These are phyloP conservation scores for Cherax quadricarinatus DNA, from an alignment of 1,140 invertebrate genomes.

Conservation along the genomic window DNA sequence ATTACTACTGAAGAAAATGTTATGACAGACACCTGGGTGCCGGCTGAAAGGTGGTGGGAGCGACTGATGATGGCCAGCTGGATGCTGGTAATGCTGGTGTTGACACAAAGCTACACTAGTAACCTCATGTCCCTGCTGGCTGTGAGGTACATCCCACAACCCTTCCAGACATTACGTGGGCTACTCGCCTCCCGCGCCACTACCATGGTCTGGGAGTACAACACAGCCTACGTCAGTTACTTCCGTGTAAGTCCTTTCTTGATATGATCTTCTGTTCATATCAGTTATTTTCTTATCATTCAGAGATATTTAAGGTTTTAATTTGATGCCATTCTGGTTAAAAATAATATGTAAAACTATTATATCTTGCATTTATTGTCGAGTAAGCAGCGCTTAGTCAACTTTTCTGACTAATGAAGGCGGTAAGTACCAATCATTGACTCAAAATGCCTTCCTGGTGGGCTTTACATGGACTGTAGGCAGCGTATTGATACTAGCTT, in stretches of 20 bases:
- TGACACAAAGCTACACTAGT: conserved; percentile 28
- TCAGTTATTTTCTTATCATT: no score
- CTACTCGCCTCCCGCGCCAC: conserved; percentile 24
- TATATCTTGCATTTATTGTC: no score
- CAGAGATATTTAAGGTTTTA: no score
- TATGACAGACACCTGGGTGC: background rate
- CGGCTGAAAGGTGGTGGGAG: conserved; percentile 32
- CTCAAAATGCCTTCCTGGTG: no score
- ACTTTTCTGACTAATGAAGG: no score
- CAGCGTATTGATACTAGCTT: no score
- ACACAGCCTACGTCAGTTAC: conserved; percentile 30
- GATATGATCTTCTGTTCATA: background rate
- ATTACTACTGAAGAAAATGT: no score
- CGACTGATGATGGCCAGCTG: conserved; percentile 29
- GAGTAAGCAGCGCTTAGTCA: no score
- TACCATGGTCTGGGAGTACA: conserved; percentile 49
- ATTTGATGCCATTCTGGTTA: no score
- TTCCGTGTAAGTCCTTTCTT: conserved; percentile 20
- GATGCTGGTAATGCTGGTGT: conserved; percentile 46
- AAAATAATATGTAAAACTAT: no score
- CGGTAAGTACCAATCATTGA: no score
- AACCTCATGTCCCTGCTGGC: conserved; percentile 58
- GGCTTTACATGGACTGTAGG: no score
- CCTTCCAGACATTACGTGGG: conserved; percentile 12
- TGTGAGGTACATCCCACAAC: conserved; percentile 44